These are phyloP conservation scores for Actias luna DNA, from an alignment of 2,888 invertebrate species.

Conservation along the genomic window DNA sequence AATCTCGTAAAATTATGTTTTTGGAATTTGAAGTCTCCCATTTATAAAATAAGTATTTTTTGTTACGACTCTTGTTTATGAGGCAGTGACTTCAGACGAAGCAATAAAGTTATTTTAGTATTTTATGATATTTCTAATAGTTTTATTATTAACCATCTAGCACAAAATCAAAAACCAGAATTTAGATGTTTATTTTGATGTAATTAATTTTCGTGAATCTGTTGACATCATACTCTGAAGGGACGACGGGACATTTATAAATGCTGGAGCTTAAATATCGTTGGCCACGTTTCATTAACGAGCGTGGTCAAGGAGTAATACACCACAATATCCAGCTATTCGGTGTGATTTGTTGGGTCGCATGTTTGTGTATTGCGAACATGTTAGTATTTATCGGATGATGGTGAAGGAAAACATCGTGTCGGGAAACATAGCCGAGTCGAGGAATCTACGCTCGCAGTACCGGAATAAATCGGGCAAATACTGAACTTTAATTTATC, in stretches of 20 bases:
- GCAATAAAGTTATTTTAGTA: constrained; percentile 36
- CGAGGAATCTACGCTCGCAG: neutral
- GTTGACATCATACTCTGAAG: neutral
- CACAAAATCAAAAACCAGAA: constrained; percentile 1
- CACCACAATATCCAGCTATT: neutral
- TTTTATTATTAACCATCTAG: constrained; percentile 29
- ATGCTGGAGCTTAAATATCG: neutral
- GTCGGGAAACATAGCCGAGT: neutral
- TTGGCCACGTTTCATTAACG: neutral
- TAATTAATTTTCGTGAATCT: constrained; percentile 3
- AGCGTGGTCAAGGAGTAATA: neutral
- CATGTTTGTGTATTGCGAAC: neutral
- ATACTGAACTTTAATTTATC: neutral
- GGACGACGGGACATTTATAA: constrained; percentile 5
- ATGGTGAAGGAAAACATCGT: neutral
- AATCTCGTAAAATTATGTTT: constrained; percentile 25
- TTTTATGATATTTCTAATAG: constrained; percentile 31
- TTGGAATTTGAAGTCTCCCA: constrained; percentile 21
- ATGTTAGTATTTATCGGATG: neutral
- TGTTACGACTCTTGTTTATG: constrained; percentile 25
- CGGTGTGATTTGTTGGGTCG: neutral
- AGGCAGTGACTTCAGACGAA: constrained; percentile 23
- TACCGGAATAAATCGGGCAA: neutral
- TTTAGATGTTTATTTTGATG: neutral
- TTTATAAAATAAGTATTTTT: constrained; percentile 26